These are phyloP conservation scores for Lateolabrax maculatus DNA, from an alignment of 2,797 vertebrate species.

Conservation along the genomic window DNA sequence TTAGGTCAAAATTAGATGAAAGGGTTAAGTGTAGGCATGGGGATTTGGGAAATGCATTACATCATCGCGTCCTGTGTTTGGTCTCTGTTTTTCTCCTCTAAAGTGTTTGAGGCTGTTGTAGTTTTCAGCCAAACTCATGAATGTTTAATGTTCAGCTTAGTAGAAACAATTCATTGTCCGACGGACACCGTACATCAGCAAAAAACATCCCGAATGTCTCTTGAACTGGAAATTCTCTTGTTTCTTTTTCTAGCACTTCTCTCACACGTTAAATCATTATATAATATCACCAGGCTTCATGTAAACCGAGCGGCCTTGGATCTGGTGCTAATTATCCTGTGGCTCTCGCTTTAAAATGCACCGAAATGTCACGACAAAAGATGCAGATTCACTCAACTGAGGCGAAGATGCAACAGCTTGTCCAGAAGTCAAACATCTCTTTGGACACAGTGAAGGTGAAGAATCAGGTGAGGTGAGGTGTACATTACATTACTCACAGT, in stretches of 20 bases:
- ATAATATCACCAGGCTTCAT: background rate
- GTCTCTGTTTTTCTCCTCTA: background rate
- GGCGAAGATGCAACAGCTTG: background rate
- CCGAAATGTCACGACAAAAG: background rate
- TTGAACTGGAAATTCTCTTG: background rate
- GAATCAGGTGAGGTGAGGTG: background rate
- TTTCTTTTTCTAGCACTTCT: background rate
- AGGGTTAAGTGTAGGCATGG: too few species aligned
- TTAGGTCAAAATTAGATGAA: background rate
- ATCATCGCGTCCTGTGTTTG: background rate
- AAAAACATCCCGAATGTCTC: background rate
- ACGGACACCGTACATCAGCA: background rate
- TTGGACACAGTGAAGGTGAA: background rate
- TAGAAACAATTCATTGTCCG: background rate
- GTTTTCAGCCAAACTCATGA: constrained; percentile 9
- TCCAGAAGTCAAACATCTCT: background rate
- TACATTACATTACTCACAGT: background rate
- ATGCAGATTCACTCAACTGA: background rate
- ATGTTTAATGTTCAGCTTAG: constrained; percentile 22
- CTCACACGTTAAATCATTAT: background rate
- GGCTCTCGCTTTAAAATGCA: background rate
- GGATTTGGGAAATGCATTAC: background rate
- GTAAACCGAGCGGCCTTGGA: background rate
- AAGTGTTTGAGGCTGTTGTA: background rate
- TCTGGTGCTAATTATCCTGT: background rate